Percentiles rank a stretch among this genome's conserved stretches.
These are phyloP conservation scores for Ascidia mentula DNA, from an alignment of 23 tunicate species.

Conservation along the genomic window DNA sequence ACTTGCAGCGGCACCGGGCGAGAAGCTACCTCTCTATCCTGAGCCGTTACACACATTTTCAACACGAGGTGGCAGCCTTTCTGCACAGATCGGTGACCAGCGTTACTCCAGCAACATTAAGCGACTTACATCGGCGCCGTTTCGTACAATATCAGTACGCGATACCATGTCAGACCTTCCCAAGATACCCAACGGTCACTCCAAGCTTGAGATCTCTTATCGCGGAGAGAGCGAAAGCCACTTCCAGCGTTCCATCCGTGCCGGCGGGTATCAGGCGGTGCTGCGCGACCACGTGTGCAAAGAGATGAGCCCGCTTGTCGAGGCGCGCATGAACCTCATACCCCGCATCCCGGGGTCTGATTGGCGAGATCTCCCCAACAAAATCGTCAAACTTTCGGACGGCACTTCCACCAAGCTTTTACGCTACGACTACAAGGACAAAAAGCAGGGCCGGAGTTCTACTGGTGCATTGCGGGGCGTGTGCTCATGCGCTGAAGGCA, in stretches of 20 bases:
- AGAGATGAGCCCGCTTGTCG: conserved; percentile 77
- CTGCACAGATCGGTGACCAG: conserved; percentile 65
- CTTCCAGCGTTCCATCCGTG: conserved; percentile 75
- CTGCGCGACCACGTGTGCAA: conserved; percentile 78
- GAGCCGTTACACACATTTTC: conserved; percentile 90
- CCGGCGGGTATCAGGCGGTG: conserved; percentile 46
- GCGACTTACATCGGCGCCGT: conserved; percentile 55
- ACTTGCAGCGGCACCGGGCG: conserved; percentile 91
- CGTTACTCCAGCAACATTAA: conserved; percentile 60
- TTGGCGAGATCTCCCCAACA: conserved; percentile 93
- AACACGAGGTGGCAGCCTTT: conserved; percentile 52
- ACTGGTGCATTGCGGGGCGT: conserved; percentile 84
- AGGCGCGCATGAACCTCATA: conserved; percentile 61
- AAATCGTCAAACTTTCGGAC: conserved; percentile 60
- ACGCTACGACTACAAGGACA: conserved; percentile 71
- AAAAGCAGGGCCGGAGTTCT: conserved; percentile 70
- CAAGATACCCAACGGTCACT: conserved; percentile 66
- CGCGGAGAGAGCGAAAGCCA: conserved; percentile 57
- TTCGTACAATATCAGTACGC: conserved; percentile 80
- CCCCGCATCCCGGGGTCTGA: conserved; percentile 81
- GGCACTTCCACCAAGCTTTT: conserved; percentile 60
- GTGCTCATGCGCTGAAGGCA: conserved; percentile 63
- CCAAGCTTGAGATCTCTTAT: conserved; percentile 61
- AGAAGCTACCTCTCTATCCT: conserved; percentile 75
- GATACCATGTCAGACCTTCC: conserved; percentile 95